Base-by-base conservation (phyloP, 2,797 vertebrate genomes). In the Peromyscus attwateri region DNA sequence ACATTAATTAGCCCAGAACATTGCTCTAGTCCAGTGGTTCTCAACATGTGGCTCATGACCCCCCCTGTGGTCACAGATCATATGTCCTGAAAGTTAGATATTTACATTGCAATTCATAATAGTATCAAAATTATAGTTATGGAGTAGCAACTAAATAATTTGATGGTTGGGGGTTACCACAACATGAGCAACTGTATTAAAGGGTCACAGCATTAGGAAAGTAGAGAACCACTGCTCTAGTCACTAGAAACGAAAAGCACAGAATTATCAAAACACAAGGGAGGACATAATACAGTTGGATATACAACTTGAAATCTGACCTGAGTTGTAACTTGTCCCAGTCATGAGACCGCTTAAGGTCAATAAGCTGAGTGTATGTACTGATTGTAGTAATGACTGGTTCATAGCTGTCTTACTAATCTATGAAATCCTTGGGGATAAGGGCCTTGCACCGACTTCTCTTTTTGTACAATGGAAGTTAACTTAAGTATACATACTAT, bases 271-370 rank as follows among this genome's bases (percentile, higher is more conserved):
- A 94, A 83, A 84, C 79, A 60, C 34, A 87, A 92, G 3, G 10
- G 87, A 31, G n/a, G 6, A 40, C n/a, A 40, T 31, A 31, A 57
- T 64, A 11, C 4, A 40, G 5, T 57, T 43, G 29, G 14, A 46
- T 68, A 37, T 23, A 84, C 31, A 90, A 85, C 21, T 79, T 93
- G 57, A 95, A 92, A 94, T 79, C 21, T 90, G 13, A 84, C 4
- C 77, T 89, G 29, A 68, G 6, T 37, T 91, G 9, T 73, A 95
- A 76, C 64, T 81, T 92, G 17, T 55, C 34, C 52, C 92, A 88
- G 40, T 81, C 46, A 85, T 73, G 9, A 92, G 6, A 68, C 3
- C 46, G 84, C 0, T 73, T 83, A 82, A 4, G 31, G 12, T 83
- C 49, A 83, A 73, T 60, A 23, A 6, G 62, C 23, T 76, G 60